These are phyloP conservation scores for Phoxinus phoxinus DNA, from an alignment of 2,113 vertebrate genomes.

Conservation along the genomic window DNA sequence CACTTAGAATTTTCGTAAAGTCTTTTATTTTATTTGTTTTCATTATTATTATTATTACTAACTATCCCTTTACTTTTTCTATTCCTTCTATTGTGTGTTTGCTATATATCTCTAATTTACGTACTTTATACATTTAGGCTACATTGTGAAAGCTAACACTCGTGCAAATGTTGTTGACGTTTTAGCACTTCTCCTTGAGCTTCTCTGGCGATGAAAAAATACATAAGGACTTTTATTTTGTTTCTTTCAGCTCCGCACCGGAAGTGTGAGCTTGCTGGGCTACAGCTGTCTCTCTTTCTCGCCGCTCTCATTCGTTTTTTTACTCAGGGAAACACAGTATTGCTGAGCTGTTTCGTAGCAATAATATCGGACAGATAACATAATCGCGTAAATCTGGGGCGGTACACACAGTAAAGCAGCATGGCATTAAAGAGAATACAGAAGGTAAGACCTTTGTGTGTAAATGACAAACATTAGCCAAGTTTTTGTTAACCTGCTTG, in stretches of 20 bases:
- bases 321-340: slow-evolving; percentile 59
- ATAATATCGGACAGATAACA: slow-evolving; percentile 46
- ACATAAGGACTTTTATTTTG: slow-evolving; percentile 50
- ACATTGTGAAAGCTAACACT: not conserved
- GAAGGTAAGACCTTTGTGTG: slow-evolving; percentile 51
- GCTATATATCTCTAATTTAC: not conserved
- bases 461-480: slow-evolving; percentile 6
- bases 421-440: slow-evolving; percentile 66
- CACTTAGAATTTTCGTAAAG: no score
- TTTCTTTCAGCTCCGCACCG: slow-evolving; percentile 4
- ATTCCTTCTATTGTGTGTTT: not conserved
- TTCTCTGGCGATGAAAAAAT: not conserved
- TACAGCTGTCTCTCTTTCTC: slow-evolving; percentile 44
- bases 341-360: slow-evolving; percentile 51
- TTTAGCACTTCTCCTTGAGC: not conserved
- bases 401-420: slow-evolving; percentile 26
- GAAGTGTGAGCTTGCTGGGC: slow-evolving; percentile 40
- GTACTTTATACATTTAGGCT: not conserved
- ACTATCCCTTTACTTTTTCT: not conserved
- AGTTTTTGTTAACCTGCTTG: slow-evolving; percentile 25
- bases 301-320: slow-evolving; percentile 40
- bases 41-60: not conserved
- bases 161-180: not conserved
- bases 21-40: no score
- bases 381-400: slow-evolving; percentile 16